Conservation (phyloP, 2,113 vertebrate species). For the Elanus axillaris region DNA sequence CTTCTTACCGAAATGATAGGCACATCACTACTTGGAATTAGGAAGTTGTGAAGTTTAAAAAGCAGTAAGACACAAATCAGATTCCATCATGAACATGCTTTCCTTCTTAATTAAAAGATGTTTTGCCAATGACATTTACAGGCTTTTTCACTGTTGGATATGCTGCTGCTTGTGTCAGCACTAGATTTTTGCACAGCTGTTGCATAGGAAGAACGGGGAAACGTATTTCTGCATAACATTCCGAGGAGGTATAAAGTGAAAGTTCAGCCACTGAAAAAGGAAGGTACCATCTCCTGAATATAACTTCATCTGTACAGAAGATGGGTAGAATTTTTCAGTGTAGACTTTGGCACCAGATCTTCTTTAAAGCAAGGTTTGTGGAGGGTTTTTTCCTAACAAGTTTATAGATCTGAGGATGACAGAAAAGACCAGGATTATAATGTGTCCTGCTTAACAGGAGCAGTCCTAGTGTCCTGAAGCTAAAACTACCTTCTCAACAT, state of each 20-base stretch:
- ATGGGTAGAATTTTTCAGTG: background rate
- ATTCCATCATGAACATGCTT: background rate
- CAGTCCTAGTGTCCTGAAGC: background rate
- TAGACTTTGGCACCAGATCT: background rate
- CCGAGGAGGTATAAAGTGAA: background rate
- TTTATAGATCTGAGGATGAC: background rate
- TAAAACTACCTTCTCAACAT: background rate
- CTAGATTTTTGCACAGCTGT: background rate
- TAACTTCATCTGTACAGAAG: background rate
- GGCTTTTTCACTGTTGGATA: background rate
- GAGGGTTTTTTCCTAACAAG: background rate
- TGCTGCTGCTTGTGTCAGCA: background rate
- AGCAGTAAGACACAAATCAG: background rate
- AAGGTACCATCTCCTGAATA: background rate
- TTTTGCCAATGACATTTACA: background rate
- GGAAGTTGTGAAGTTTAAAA: background rate
- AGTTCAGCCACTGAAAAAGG: background rate
- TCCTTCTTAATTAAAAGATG: background rate
- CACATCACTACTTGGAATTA: background rate
- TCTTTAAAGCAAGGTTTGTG: background rate
- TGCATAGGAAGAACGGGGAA: background rate
- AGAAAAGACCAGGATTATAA: background rate
- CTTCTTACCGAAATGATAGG: background rate
- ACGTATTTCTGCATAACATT: background rate
- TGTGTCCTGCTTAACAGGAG: background rate